Conservation (phyloP, 2,888 invertebrate genomes). For the Pandemis cinnamomeana region DNA sequence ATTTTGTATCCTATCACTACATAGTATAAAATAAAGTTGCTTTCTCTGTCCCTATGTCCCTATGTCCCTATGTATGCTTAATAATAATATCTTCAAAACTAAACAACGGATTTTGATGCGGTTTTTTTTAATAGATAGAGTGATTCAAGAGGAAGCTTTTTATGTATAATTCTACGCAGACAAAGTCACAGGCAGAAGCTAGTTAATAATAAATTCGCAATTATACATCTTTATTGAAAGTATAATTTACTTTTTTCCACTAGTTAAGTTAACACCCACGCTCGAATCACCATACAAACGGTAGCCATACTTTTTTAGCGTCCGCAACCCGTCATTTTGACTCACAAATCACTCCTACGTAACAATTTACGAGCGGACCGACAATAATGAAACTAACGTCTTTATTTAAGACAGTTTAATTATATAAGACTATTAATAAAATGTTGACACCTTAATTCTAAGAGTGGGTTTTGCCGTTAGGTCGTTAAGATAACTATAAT, state of each 20-base stretch:
- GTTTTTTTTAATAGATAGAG: no score
- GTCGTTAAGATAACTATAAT: conserved; percentile 30
- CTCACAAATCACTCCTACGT: conserved; percentile 59
- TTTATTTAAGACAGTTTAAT: conserved; percentile 53
- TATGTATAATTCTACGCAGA: no score
- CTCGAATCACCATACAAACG: conserved; percentile 30
- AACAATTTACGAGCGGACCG: conserved; percentile 48
- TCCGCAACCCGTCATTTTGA: conserved; percentile 47
- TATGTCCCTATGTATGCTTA: no score
- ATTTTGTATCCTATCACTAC: no score
- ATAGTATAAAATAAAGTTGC: no score
- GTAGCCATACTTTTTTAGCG: conserved; percentile 41
- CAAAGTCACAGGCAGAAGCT: no score
- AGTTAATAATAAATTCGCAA: no score
- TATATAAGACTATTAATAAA: conserved; percentile 58
- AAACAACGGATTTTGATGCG: no score
- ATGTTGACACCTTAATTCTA: conserved; percentile 58
- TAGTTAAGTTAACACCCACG: conserved; percentile 15
- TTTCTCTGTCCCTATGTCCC: no score
- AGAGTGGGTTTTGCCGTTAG: conserved; percentile 45
- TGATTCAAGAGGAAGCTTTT: no score
- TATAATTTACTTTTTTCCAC: background rate
- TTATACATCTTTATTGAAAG: background rate
- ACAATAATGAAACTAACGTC: conserved; percentile 46
- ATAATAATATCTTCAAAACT: no score